These are phyloP conservation scores for Anaspis maculata DNA, from an alignment of 2,888 invertebrate species.

Conservation along the genomic window DNA sequence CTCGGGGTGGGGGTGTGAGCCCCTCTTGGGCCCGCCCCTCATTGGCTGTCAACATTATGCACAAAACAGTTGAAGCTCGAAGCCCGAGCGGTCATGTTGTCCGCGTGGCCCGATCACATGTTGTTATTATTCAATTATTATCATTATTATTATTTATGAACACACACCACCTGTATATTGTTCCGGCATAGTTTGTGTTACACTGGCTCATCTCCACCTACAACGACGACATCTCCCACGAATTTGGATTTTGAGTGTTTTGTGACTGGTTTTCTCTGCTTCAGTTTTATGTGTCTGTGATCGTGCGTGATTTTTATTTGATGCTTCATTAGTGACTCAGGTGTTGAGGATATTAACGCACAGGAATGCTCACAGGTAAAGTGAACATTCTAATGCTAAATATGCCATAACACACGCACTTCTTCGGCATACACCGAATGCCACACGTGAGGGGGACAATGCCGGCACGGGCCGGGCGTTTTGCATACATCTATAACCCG, in stretches of 20 bases:
- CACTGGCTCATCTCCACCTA: slow-evolving; percentile 7
- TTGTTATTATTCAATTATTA: slow-evolving; percentile 17
- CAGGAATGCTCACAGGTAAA: slow-evolving; percentile 38
- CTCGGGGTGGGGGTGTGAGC: slow-evolving; percentile 37
- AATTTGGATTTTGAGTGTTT: slow-evolving; percentile 28
- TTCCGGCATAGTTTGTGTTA: slow-evolving; percentile 14
- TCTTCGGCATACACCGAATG: no score
- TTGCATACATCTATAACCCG: no score
- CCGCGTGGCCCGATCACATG: slow-evolving; percentile 38
- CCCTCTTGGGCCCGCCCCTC: slow-evolving; percentile 43
- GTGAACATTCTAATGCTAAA: background rate
- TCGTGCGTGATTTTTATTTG: slow-evolving; percentile 22
- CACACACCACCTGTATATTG: slow-evolving; percentile 16
- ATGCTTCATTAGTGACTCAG: slow-evolving; percentile 30
- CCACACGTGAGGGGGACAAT: no score
- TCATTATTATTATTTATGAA: slow-evolving; percentile 27
- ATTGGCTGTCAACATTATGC: slow-evolving; percentile 43
- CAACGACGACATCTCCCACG: no score
- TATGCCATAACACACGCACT: no score
- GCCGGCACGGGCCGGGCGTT: background rate
- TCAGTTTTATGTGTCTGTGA: slow-evolving; percentile 27
- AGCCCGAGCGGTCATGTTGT: slow-evolving; percentile 42
- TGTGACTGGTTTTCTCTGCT: slow-evolving; percentile 20
- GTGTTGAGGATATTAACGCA: slow-evolving; percentile 32
- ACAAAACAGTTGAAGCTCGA: slow-evolving; percentile 43